These are phyloP conservation scores for Microdon myrmicae DNA, from an alignment of 2,888 invertebrate genomes.

Conservation along the genomic window DNA sequence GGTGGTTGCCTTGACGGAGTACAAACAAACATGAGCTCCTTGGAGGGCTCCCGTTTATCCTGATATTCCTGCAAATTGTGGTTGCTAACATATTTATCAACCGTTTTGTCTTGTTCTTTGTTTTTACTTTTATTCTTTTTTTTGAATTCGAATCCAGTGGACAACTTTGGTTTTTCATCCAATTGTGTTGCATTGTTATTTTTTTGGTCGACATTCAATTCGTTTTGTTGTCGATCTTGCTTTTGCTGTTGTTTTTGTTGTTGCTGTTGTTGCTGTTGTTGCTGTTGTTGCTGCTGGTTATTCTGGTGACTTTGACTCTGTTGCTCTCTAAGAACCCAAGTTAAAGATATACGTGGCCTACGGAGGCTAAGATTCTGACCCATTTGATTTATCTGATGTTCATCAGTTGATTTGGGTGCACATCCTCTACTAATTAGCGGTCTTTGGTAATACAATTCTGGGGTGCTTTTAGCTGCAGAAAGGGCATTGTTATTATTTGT, in stretches of 20 bases:
- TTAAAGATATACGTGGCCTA: conserved; percentile 77
- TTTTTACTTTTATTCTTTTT: conserved; percentile 60
- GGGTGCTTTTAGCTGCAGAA: conserved; percentile 55
- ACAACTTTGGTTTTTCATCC: conserved; percentile 33
- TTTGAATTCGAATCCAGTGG: conserved; percentile 46
- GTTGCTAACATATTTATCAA: conserved; percentile 64
- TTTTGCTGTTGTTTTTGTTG: conserved; percentile 32
- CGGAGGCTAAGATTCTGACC: conserved; percentile 70
- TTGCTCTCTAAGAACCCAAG: conserved; percentile 79
- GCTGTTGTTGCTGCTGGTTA: conserved; percentile 45
- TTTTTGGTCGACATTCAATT: too few relatives aligned
- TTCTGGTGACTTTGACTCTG: conserved; percentile 64
- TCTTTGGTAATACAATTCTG: conserved; percentile 54
- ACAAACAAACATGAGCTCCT: conserved; percentile 64
- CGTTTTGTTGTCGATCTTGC: too few relatives aligned
- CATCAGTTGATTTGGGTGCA: conserved; percentile 54
- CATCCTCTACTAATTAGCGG: conserved; percentile 53
- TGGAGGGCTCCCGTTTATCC: conserved; percentile 58
- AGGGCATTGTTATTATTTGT: conserved; percentile 28
- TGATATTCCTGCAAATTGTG: conserved; percentile 63
- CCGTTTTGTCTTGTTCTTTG: conserved; percentile 60
- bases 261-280: conserved; percentile 17
- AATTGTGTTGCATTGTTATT: conserved; percentile 29
- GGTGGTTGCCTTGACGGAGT: conserved; percentile 64
- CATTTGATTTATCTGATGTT: conserved; percentile 62